A percentile compares a stretch with the other conserved stretches of the same genome.
phyloP scores from a whole-genome alignment of 2,113 vertebrate species.

The Petrocephalus zakoni region DNA sequence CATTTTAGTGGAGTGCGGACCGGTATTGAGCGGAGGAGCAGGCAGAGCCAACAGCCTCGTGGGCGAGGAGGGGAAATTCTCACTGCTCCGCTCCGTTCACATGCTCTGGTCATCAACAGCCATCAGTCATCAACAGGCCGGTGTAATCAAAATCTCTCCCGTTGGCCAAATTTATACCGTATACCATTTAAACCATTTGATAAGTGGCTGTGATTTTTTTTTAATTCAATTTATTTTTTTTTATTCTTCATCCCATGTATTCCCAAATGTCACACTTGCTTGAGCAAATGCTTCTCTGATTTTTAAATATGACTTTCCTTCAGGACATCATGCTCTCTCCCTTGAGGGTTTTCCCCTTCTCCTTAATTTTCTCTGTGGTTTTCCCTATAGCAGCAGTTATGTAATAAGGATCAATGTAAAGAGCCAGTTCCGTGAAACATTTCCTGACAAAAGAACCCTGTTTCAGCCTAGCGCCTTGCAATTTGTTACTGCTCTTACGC shows the following conservation, averaged over 20 bases:
- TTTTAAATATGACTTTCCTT: constrained; percentile 46
- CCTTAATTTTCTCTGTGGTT: constrained; percentile 10
- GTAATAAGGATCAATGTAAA: constrained; percentile 58
- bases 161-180: too few species aligned
- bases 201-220: background rate
- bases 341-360: constrained; percentile 27
- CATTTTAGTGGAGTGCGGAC: too few species aligned
- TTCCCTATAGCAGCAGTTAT: constrained; percentile 50
- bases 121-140: too few species aligned
- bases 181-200: too few species aligned
- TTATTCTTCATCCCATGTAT: constrained; percentile 37
- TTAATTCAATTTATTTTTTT: too few species aligned
- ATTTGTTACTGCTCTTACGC: constrained; percentile 70
- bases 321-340: constrained; percentile 47
- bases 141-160: too few species aligned
- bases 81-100: too few species aligned
- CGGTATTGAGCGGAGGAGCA: too few species aligned
- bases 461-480: constrained; percentile 73
- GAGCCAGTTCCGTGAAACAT: constrained; percentile 66
- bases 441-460: constrained; percentile 68
- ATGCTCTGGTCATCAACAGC: too few species aligned
- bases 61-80: too few species aligned
- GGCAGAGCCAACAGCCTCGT: too few species aligned
- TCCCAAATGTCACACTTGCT: constrained; percentile 42
- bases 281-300: constrained; percentile 44